Conservation (phyloP, 2,888 invertebrate genomes). For the Eubasilissa splendida region DNA sequence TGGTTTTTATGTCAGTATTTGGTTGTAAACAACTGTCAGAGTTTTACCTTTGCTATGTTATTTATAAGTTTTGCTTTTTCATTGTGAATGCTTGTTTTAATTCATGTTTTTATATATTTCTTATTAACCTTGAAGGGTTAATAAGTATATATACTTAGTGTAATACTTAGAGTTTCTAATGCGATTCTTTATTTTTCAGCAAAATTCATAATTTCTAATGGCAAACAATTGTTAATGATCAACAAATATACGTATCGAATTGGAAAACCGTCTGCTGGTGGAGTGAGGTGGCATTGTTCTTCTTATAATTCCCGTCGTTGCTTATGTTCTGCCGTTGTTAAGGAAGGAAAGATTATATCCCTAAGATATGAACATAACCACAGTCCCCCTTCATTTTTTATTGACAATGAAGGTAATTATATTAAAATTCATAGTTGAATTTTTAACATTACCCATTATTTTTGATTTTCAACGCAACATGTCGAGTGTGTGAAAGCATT, state of each 20-base stretch:
- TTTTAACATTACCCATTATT: background rate
- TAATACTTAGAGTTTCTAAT: too few relatives aligned
- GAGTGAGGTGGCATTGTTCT: constrained; percentile 2
- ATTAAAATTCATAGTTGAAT: constrained; percentile 48
- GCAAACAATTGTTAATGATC: constrained; percentile 42
- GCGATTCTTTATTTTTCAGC: constrained; percentile 3
- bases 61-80: too few relatives aligned
- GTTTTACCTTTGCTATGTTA: too few relatives aligned
- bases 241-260: constrained; percentile 47
- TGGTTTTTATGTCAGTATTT: too few relatives aligned
- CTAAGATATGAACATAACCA: constrained; percentile 63
- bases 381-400: constrained; percentile 60
- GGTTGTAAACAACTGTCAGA: too few relatives aligned
- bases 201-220: constrained; percentile 40
- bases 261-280: constrained; percentile 48
- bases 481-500: too few relatives aligned
- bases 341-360: constrained; percentile 60
- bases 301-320: background rate
- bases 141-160: too few relatives aligned
- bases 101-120: too few relatives aligned
- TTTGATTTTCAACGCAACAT: too few relatives aligned
- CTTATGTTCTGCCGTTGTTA: background rate
- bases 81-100: too few relatives aligned
- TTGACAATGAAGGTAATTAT: constrained; percentile 59
- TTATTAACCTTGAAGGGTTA: too few relatives aligned